Percentiles rank a stretch among this genome's conserved stretches.
phyloP scores from a whole-genome alignment of 1,140 invertebrate species.

The Zaprionus taronus region DNA sequence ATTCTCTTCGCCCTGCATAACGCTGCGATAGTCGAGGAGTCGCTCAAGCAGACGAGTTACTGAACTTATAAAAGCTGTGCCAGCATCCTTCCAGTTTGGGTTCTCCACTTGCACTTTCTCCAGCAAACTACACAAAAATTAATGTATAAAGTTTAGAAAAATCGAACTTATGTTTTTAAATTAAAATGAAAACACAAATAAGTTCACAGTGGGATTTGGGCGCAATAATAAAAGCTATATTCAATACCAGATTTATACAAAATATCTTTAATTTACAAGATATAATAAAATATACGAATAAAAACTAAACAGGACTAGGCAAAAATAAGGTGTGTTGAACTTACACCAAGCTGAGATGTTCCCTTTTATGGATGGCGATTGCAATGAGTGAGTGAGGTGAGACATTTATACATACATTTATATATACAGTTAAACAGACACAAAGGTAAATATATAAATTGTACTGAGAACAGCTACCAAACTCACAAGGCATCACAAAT shows the following conservation, averaged over 20 bases:
- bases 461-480: not conserved
- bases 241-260: too few species aligned
- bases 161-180: not conserved
- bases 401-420: constrained; percentile 61
- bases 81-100: constrained; percentile 95
- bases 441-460: constrained; percentile 32
- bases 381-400: constrained; percentile 74
- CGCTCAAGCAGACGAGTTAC: constrained; percentile 95
- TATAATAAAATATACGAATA: not conserved
- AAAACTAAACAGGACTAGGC: not conserved
- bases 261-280: not conserved
- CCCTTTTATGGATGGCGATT: constrained; percentile 87
- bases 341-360: constrained; percentile 96
- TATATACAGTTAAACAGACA: constrained; percentile 60
- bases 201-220: too few species aligned
- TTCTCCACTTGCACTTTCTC: constrained; percentile 94
- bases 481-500: not conserved
- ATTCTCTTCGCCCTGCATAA: constrained; percentile 96
- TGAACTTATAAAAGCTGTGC: constrained; percentile 95
- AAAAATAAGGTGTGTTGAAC: constrained; percentile 83
- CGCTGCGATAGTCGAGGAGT: constrained; percentile 95
- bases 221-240: too few species aligned
- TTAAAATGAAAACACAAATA: too few species aligned
- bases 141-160: not conserved
- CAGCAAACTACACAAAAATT: constrained; percentile 87